Base-by-base conservation (phyloP, 2,797 vertebrate species). In the Platyrinchus mystaceus region DNA sequence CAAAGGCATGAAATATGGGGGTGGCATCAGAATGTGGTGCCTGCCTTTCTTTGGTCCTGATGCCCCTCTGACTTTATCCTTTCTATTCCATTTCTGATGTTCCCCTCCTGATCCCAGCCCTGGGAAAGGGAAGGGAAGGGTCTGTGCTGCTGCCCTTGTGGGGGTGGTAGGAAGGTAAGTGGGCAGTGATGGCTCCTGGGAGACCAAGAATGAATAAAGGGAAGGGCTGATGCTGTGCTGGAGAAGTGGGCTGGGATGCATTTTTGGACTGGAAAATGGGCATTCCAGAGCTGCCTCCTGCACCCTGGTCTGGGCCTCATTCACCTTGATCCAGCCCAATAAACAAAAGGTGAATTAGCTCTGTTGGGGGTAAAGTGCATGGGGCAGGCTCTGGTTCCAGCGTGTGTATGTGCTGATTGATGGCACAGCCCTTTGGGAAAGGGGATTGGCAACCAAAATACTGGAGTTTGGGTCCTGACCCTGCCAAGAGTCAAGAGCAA, bases 391-490 rank as follows among this genome's bases (percentile, higher is more conserved):
- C 50, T 12, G 4, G 47, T 34, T 46, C 34, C 71, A 52, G 32
- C 32, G 0, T 6, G 6, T 3, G 0, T 0, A 3, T 4, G 1
- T 10, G 60, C 21, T 52, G 46, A 18, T 10, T 9, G 59, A 32
- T 63, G 64, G 23, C 23, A 20, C 0, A 1, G 22, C 59, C 10
- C 67, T 76, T 63, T 92, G 66, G 77, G 41, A 75, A 32, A 58
- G 22, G 52, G 24, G 17, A 18, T 11, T 76, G 52, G 50, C 53
- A 67, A 24, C 67, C 23, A 41, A 71, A 89, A 36, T 12, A 20
- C 27, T 1, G 2, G 64, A 59, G 13, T 58, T 79, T n/a, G 63
- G 34, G 13, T 81, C 46, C 69, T 55, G 34, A 52, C 26, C 14
- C 34, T 73, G 47, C 58, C 11, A 18, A 7, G 47, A 43, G 16